These are phyloP conservation scores for Pandemis heparana DNA, from an alignment of 2,888 invertebrate genomes.

Conservation along the genomic window DNA sequence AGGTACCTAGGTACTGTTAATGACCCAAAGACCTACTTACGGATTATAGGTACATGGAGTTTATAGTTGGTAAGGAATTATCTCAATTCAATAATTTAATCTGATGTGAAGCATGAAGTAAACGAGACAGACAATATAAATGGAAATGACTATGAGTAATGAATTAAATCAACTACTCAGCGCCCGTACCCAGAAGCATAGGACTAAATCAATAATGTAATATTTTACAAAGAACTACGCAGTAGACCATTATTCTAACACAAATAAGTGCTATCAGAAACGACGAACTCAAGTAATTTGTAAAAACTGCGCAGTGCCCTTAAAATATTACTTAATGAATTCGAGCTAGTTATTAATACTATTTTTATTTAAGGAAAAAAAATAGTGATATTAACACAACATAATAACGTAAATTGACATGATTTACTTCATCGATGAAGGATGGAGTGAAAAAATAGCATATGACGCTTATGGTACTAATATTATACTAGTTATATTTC, in stretches of 20 bases:
- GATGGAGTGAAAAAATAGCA: no score
- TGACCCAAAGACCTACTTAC: slow-evolving; percentile 28
- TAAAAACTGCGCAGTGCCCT: slow-evolving; percentile 31
- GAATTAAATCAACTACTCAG: background rate
- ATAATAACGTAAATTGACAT: no score
- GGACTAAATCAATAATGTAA: slow-evolving; percentile 53
- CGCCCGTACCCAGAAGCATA: background rate
- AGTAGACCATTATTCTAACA: slow-evolving; percentile 58
- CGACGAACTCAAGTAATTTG: slow-evolving; percentile 30
- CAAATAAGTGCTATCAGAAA: slow-evolving; percentile 45
- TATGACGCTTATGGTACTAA: no score
- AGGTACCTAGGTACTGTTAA: slow-evolving; percentile 38
- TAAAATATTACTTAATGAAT: slow-evolving; percentile 6
- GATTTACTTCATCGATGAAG: no score
- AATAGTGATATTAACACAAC: no score
- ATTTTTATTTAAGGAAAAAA: no score
- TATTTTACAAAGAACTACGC: slow-evolving; percentile 62
- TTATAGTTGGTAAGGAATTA: background rate
- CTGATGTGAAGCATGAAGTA: background rate
- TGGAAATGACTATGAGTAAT: background rate
- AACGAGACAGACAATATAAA: background rate
- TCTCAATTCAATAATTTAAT: background rate
- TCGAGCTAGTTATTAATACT: background rate
- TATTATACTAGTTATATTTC: no score
- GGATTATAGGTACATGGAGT: no score